Base-by-base conservation (phyloP, 2,797 vertebrate genomes). In the Oreortyx pictus region DNA sequence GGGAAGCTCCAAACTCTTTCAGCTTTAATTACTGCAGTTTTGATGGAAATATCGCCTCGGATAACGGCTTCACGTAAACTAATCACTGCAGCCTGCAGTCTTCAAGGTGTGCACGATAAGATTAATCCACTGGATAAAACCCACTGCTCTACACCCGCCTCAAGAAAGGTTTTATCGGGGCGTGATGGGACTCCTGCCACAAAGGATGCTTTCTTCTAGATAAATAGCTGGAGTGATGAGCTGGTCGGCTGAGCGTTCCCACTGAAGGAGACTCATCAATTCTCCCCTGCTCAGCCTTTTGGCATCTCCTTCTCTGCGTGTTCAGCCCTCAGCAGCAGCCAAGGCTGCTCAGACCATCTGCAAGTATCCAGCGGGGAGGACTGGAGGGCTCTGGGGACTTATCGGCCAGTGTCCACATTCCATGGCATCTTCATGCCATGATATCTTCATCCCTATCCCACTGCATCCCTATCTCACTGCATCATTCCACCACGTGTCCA, bases 1-100 rank as follows among this genome's bases (percentile, higher is more conserved):
- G 20, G 2, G 18, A 56, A 47, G 22, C 41, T 72, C 22, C 78
- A 81, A 95, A 77, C 89, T 85, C 78, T 94, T 84, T 88, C 77
- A 90, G 86, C 89, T 95, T 94, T 97, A 97, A 98, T 97, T 94
- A 96, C 46, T 73, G 87, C 0, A 17, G 83, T 91, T 96, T 93
- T 75, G 94, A 96, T 91, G 95, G 96, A 85, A 85, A 75, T 88
- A 72, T 82, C 29, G 70, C 82, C 95, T 88, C 73, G 59, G 76
- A 88, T 89, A 93, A 83, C 43, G 64, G 82, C 57, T 65, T 79
- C 74, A 24, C 27, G 17, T 52, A 20, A 57, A 23, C 76, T 92
- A 90, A 97, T 94, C 94, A 67, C 60, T 43, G 50, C 33, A 52
- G 31, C 56, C 25, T 7, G 5, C 67, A 75, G 92, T 60, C 86